phyloP scores from a whole-genome alignment of 1,140 invertebrate genomes.

The Diorhabda elongata region DNA sequence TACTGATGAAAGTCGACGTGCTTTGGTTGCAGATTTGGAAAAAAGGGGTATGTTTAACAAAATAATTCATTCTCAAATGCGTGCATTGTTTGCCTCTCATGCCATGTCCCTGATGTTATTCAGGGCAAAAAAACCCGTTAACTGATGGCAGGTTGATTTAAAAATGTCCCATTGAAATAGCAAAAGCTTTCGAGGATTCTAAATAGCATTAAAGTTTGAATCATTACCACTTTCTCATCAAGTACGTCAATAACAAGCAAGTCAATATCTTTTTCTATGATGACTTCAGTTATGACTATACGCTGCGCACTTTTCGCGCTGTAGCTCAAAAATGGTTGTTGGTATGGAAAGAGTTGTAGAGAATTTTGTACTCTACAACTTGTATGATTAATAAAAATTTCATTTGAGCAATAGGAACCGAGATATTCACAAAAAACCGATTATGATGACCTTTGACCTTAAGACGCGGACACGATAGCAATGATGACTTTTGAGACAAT shows the following conservation, averaged over 20 bases:
- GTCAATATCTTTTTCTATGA: too few species aligned
- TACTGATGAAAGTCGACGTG: conserved; percentile 13
- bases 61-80: conserved; percentile 13
- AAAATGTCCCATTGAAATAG: conserved; percentile 21
- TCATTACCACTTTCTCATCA: conserved; percentile 21
- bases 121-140: conserved; percentile 9
- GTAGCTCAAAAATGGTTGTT: too few species aligned
- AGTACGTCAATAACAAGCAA: not conserved
- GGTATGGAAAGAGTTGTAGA: too few species aligned
- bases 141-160: conserved; percentile 15
- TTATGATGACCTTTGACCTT: too few species aligned
- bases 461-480: too few species aligned
- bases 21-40: conserved; percentile 13
- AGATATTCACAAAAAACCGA: too few species aligned
- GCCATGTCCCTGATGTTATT: conserved; percentile 3
- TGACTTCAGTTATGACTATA: too few species aligned
- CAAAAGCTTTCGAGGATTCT: conserved; percentile 17
- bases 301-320: too few species aligned
- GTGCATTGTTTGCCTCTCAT: conserved; percentile 9
- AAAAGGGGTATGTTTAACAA: conserved; percentile 19
- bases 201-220: conserved; percentile 20
- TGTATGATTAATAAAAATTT: too few species aligned
- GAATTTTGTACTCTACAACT: too few species aligned
- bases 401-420: too few species aligned
- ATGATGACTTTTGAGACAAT: too few species aligned